phyloP scores from a whole-genome alignment of 1,140 invertebrate genomes.

The Zaprionus gabonicus region DNA sequence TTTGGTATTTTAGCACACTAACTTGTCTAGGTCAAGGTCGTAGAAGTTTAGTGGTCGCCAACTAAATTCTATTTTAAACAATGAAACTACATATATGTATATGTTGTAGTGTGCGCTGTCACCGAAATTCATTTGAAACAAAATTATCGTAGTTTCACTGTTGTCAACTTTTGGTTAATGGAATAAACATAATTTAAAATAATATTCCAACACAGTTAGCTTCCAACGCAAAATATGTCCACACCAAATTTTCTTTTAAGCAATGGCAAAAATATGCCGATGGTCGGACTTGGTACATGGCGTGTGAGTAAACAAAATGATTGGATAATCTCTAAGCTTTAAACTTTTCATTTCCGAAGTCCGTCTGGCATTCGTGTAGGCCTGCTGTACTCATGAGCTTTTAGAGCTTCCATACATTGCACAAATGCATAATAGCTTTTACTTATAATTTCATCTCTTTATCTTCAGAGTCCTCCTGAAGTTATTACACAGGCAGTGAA shows the following conservation, averaged over 20 bases:
- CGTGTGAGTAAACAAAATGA: constrained; percentile 85
- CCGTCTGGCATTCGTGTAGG: not conserved
- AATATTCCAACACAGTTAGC: constrained; percentile 4
- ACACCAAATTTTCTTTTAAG: constrained; percentile 87
- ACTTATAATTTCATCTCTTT: not conserved
- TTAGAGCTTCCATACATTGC: constrained; percentile 16
- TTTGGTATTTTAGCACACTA: not conserved
- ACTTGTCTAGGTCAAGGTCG: constrained; percentile 20
- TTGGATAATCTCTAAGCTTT: constrained; percentile 52
- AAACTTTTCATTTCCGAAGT: constrained; percentile 50
- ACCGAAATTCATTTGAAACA: constrained; percentile 51
- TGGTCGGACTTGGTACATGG: constrained; percentile 93
- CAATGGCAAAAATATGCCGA: constrained; percentile 88
- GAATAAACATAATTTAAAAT: constrained; percentile 18
- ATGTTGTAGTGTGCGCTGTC: constrained; percentile 39
- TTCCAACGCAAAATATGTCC: constrained; percentile 44
- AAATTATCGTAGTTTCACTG: constrained; percentile 51
- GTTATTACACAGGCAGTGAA: constrained; percentile 90
- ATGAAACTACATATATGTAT: constrained; percentile 5
- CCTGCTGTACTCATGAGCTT: constrained; percentile 35
- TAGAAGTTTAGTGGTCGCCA: constrained; percentile 26
- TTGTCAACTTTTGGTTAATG: constrained; percentile 51
- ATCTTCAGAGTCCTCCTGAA: constrained; percentile 88
- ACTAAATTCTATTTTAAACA: constrained; percentile 69
- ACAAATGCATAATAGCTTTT: constrained; percentile 24